A percentile compares a stretch with the other conserved stretches of the same genome.
phyloP scores from a whole-genome alignment of 1,140 invertebrate genomes.

The Nautilus pompilius region DNA sequence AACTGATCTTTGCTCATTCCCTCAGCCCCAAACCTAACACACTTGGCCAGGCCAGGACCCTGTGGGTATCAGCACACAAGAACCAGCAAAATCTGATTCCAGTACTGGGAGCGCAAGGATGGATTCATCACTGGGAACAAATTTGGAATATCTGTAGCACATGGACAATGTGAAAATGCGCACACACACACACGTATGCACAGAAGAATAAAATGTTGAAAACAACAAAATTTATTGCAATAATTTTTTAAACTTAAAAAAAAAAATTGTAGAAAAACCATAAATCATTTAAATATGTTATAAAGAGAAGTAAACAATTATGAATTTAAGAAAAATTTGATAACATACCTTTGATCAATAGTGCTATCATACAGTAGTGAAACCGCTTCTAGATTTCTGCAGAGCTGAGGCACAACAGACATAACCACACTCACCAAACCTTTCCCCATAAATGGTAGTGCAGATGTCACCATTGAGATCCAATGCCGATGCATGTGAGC shows the following conservation, averaged over 20 bases:
- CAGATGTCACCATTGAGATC: slow-evolving; percentile 74
- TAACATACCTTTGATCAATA: slow-evolving; percentile 22
- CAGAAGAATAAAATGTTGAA: no score
- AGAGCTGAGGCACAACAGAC: slow-evolving; percentile 77
- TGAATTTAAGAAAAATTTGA: no score
- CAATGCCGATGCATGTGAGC: slow-evolving; percentile 71
- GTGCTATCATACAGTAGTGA: slow-evolving; percentile 29
- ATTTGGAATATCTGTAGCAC: neutral
- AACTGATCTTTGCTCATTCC: no score
- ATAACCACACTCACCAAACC: slow-evolving; percentile 75
- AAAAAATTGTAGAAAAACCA: no score
- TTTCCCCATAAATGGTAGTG: slow-evolving; percentile 71
- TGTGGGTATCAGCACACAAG: no score
- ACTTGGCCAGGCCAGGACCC: no score
- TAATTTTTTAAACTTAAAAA: no score
- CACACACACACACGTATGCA: no score
- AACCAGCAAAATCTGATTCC: no score
- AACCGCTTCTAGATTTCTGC: slow-evolving; percentile 75
- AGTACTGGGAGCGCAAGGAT: slow-evolving; percentile 17
- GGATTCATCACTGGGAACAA: slow-evolving; percentile 11
- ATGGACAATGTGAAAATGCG: neutral
- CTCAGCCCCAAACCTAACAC: no score
- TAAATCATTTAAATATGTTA: no score
- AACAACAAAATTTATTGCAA: neutral
- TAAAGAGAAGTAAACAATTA: no score